Percentiles rank a stretch among this genome's conserved stretches.
These are phyloP conservation scores for Zygothrica quintamaculata DNA, from an alignment of 2,888 invertebrate species.

Conservation along the genomic window DNA sequence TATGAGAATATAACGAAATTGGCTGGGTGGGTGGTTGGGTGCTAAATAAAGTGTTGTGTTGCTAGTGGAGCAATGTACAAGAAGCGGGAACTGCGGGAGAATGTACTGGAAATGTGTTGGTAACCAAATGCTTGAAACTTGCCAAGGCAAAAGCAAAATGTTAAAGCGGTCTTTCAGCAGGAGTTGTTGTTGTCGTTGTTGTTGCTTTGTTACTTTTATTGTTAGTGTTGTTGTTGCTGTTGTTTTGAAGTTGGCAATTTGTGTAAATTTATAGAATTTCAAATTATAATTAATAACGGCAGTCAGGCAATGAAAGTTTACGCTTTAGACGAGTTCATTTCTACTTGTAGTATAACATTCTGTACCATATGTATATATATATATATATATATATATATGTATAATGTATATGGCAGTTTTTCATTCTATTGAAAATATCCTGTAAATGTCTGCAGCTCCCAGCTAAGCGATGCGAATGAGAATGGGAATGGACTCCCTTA, in stretches of 20 bases:
- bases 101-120: constrained; percentile 4
- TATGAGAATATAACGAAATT: constrained; percentile 13
- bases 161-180: constrained; percentile 40
- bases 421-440: not conserved
- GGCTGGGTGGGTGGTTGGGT: not conserved
- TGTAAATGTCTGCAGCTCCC: no score
- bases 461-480: not conserved
- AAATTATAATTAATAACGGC: constrained; percentile 75
- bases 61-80: not conserved
- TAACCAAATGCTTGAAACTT: constrained; percentile 41
- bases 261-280: constrained; percentile 73
- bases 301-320: constrained; percentile 61
- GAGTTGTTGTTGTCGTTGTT: constrained; percentile 23
- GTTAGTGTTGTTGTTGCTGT: constrained; percentile 6
- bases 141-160: constrained; percentile 18
- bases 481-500: no score
- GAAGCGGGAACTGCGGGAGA: not conserved
- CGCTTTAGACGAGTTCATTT: constrained; percentile 43
- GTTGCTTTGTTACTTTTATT: constrained; percentile 19
- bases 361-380: constrained; percentile 10
- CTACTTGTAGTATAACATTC: constrained; percentile 7
- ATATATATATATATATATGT: no score
- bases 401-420: not conserved
- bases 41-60: not conserved
- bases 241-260: constrained; percentile 33